phyloP scores from a whole-genome alignment of 1,140 invertebrate species.

The Drosophila elegans region DNA sequence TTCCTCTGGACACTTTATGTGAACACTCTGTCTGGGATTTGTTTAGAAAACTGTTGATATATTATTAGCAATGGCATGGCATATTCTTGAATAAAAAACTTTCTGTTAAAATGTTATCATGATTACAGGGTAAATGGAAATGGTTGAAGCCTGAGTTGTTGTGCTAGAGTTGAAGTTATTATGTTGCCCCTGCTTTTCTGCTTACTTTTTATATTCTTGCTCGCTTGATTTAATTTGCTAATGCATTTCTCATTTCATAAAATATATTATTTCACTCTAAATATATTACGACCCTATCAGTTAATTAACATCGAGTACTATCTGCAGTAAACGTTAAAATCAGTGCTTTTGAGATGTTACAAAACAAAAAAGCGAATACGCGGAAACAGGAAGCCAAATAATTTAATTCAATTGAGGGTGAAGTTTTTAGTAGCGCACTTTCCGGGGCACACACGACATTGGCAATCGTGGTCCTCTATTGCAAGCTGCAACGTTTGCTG shows the following conservation, averaged over 20 bases:
- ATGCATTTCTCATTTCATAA: conserved; percentile 18
- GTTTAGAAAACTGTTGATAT: neutral
- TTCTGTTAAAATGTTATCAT: too few species aligned
- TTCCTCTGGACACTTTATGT: conserved; percentile 13
- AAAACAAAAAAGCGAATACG: neutral
- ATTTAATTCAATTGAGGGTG: conserved; percentile 30
- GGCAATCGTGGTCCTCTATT: neutral
- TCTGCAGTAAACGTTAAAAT: neutral
- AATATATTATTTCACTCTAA: neutral
- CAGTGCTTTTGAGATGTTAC: conserved; percentile 1
- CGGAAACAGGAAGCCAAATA: neutral
- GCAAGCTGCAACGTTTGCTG: conserved; percentile 7
- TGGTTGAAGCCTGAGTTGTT: too few species aligned
- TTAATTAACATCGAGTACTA: neutral
- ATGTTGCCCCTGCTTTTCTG: conserved; percentile 3
- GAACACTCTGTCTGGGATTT: neutral
- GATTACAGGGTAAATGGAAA: neutral
- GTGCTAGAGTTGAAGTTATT: neutral
- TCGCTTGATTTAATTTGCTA: conserved; percentile 56
- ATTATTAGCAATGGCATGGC: too few species aligned
- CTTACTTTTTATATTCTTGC: neutral
- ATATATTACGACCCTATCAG: neutral
- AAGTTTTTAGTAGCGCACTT: conserved; percentile 5
- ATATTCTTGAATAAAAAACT: too few species aligned
- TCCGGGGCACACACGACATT: conserved; percentile 9